Conservation (phyloP, 2,888 invertebrate species). For the Latrodectus hesperus region DNA sequence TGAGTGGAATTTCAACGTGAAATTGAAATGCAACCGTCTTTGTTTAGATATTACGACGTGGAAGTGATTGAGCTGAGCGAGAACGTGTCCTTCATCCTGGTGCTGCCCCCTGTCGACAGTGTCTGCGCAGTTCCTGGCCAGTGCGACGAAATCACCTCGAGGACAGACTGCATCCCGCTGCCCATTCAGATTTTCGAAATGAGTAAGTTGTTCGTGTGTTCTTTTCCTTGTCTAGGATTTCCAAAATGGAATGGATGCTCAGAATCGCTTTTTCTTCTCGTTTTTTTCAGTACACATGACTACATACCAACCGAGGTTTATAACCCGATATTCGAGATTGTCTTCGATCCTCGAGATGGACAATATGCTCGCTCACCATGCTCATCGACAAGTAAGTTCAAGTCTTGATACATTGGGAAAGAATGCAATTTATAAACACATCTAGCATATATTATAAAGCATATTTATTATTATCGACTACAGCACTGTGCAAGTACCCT, state of each 20-base stretch:
- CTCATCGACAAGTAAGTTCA: conserved; percentile 84
- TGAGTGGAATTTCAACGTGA: no score
- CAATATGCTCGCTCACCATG: conserved; percentile 91
- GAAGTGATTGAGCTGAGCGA: conserved; percentile 94
- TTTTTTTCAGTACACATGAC: conserved; percentile 94
- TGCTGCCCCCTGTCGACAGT: conserved; percentile 92
- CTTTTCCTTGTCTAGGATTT: no score
- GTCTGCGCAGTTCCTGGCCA: conserved; percentile 85
- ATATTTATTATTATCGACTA: no score
- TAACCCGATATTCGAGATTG: conserved; percentile 91
- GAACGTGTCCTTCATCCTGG: conserved; percentile 92
- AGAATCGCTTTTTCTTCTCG: conserved; percentile 45
- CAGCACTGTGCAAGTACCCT: no score
- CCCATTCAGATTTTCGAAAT: conserved; percentile 87
- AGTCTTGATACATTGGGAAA: no score
- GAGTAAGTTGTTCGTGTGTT: conserved; percentile 74
- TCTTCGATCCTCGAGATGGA: conserved; percentile 96
- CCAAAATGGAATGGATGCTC: not conserved
- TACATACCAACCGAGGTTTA: conserved; percentile 93
- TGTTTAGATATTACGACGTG: conserved; percentile 83
- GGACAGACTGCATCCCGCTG: conserved; percentile 89
- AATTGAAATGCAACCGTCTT: not conserved
- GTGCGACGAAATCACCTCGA: conserved; percentile 87
- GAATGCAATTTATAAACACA: no score
- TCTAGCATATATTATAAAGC: no score